Percentiles rank a stretch among this genome's conserved stretches.
Evolutionary conservation across 2,888 invertebrate species (phyloP).

Genomic region (Linnaemya tessellans): DNA sequence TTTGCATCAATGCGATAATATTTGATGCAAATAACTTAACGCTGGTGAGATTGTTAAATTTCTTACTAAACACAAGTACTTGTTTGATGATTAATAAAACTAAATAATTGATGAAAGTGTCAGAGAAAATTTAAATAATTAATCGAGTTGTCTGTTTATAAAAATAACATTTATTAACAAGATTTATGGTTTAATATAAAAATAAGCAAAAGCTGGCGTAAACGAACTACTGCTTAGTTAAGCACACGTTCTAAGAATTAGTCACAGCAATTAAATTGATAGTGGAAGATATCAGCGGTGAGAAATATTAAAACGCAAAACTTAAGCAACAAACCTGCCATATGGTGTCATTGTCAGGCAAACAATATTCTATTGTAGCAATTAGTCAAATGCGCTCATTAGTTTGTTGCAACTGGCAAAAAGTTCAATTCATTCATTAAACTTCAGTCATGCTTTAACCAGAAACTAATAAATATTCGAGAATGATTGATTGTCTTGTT

Average conservation of each 20-base stretch:
- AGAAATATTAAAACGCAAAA: slow-evolving; percentile 50
- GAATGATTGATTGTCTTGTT: slow-evolving; percentile 35
- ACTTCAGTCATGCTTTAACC: not conserved
- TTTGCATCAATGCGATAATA: slow-evolving; percentile 46
- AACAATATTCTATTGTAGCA: slow-evolving; percentile 33
- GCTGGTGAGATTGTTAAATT: slow-evolving; percentile 4
- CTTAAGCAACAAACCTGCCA: slow-evolving; percentile 51
- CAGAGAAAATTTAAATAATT: slow-evolving; percentile 67
- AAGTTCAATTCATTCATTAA: not conserved
- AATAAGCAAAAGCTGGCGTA: slow-evolving; percentile 3
- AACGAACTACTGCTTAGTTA: slow-evolving; percentile 8
- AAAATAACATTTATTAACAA: slow-evolving; percentile 52
- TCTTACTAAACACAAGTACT: not conserved
- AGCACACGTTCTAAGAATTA: slow-evolving; percentile 24
- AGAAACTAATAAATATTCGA: slow-evolving; percentile 14
- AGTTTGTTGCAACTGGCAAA: not conserved
- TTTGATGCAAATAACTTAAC: slow-evolving; percentile 19
- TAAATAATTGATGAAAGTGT: slow-evolving; percentile 68
- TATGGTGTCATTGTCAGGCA: slow-evolving; percentile 5
- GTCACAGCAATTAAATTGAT: slow-evolving; percentile 3
- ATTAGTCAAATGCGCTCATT: slow-evolving; percentile 50
- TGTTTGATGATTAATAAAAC: slow-evolving; percentile 48
- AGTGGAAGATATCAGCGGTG: slow-evolving; percentile 2
- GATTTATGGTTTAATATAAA: slow-evolving; percentile 61
- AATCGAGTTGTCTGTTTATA: slow-evolving; percentile 68